These are phyloP conservation scores for Nycticorax nycticorax DNA, from an alignment of 2,113 vertebrate genomes.

Conservation along the genomic window DNA sequence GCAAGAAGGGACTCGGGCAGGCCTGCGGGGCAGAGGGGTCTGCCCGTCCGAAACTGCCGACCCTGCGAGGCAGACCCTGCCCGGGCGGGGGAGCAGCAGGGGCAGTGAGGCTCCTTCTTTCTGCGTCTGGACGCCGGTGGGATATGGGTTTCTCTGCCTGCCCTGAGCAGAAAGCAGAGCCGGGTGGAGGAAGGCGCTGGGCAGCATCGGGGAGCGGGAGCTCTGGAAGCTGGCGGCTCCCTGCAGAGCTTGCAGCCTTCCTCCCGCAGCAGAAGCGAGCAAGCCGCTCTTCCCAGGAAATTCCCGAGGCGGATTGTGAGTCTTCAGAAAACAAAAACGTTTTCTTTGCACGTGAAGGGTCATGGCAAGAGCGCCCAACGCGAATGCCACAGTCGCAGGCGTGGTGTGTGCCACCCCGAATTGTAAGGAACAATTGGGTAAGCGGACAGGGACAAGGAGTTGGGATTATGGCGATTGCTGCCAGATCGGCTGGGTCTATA, in stretches of 20 bases:
- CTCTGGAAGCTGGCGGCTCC: not conserved
- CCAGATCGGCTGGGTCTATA: not conserved
- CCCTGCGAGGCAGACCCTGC: too few species aligned
- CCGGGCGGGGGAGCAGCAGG: not conserved
- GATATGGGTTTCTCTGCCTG: not conserved
- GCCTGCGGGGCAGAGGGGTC: too few species aligned
- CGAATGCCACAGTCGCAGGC: not conserved
- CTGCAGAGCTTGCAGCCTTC: not conserved
- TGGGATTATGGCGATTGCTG: not conserved
- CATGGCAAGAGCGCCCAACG: not conserved
- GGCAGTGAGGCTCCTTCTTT: not conserved
- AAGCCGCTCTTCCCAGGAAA: not conserved
- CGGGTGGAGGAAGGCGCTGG: not conserved
- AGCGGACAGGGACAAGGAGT: fast-evolving
- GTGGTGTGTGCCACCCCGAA: not conserved
- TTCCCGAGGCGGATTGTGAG: too few species aligned
- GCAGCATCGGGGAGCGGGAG: not conserved
- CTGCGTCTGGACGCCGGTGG: not conserved
- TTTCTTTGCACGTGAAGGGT: not conserved
- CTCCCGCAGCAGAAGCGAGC: not conserved
- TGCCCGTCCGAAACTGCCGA: fast-evolving
- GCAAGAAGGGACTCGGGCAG: not conserved
- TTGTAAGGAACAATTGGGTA: not conserved
- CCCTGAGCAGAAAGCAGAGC: not conserved
- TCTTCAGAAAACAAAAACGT: not conserved